These are phyloP conservation scores for Brachionus plicatilis DNA, from an alignment of 1,140 invertebrate species.

Conservation along the genomic window DNA sequence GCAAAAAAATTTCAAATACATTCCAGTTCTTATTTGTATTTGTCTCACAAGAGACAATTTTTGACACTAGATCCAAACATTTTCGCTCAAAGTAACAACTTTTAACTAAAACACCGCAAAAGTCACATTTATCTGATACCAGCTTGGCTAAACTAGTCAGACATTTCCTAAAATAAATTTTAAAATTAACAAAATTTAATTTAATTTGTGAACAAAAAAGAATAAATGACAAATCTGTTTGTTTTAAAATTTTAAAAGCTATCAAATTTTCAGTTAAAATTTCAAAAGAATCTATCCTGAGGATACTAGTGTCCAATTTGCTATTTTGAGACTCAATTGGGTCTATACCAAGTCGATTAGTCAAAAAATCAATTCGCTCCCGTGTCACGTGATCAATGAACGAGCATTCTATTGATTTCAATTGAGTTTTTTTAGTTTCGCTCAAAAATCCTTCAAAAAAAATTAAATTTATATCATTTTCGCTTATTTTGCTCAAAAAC, in stretches of 20 bases:
- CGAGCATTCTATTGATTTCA: not conserved
- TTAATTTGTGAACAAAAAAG: not conserved
- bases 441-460: not conserved
- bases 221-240: not conserved
- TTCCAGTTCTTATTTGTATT: not conserved
- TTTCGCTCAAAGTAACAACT: not conserved
- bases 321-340: not conserved
- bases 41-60: not conserved
- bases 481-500: not conserved
- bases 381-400: not conserved
- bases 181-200: not conserved
- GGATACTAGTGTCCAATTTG: not conserved
- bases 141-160: not conserved
- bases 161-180: conserved; percentile 5
- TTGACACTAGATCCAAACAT: not conserved
- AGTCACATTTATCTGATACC: not conserved
- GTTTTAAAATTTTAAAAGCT: not conserved
- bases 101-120: not conserved
- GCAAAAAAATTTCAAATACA: not conserved
- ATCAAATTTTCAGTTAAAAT: not conserved
- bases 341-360: not conserved
- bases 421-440: conserved; percentile 1
- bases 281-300: not conserved
- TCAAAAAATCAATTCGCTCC: not conserved
- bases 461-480: not conserved